Conservation (phyloP, 2,113 vertebrate species). For the Amphiprion percula region DNA sequence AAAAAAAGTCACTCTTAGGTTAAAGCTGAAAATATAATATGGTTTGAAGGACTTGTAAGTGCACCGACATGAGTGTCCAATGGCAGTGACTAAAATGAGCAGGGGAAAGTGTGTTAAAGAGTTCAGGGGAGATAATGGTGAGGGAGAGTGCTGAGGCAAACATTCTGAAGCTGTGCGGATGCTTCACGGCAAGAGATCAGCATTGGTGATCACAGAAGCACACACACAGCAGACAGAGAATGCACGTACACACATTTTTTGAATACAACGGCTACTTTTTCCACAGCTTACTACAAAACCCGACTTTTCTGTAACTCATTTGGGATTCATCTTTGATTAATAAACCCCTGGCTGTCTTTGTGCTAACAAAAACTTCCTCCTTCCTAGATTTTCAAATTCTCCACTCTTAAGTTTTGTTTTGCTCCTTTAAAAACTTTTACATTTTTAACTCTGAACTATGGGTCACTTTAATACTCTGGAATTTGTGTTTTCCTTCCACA, state of each 20-base stretch:
- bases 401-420: not conserved
- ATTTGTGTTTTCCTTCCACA: constrained; percentile 25
- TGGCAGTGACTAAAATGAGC: constrained; percentile 43
- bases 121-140: constrained; percentile 40
- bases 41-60: constrained; percentile 33
- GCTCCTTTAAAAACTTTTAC: constrained; percentile 13
- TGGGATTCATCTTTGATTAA: constrained; percentile 41
- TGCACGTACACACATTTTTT: constrained; percentile 4
- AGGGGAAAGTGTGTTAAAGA: constrained; percentile 28
- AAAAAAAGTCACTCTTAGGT: constrained; percentile 22
- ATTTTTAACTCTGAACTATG: constrained; percentile 23
- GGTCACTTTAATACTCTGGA: constrained; percentile 54
- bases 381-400: constrained; percentile 6
- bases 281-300: constrained; percentile 23
- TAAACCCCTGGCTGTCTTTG: constrained; percentile 17
- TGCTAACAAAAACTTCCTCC: not conserved
- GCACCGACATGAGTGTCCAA: constrained; percentile 1
- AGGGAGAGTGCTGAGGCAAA: constrained; percentile 59
- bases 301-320: constrained; percentile 15
- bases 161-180: constrained; percentile 43
- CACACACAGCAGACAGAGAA: constrained; percentile 44
- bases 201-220: constrained; percentile 17
- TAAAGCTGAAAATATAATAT: constrained; percentile 39
- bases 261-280: constrained; percentile 2
- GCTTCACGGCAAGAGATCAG: constrained; percentile 42